Evolutionary conservation across 2,113 vertebrate species (phyloP), one percentile per base, ranked within the genome.

Genomic region (Brienomyrus longianalis): DNA sequence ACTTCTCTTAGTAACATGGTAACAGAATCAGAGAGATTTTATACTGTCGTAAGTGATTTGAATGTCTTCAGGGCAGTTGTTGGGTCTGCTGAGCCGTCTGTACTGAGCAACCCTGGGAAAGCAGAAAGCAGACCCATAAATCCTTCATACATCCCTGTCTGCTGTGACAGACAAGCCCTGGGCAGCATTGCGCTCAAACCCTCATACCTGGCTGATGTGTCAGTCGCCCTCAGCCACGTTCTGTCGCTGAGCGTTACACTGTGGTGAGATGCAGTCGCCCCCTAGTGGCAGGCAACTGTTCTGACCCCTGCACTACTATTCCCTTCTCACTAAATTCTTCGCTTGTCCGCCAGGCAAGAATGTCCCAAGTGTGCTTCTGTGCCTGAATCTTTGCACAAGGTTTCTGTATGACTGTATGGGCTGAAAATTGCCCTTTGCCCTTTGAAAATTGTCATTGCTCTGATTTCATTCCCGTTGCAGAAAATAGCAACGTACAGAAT

Each of bases 141-240:
- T 95, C 70, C n/a, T 92, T 87, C 91, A 91, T 91, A 94, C 91
- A 88, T 90, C 92, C 90, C 80, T 92, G 91, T 88, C 89, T 91
- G 89, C 89, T 92, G 83, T 95, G 93, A 95, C 91, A 92, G 94
- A 94, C 88, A 48, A 90, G 89, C 56, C 19, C 39, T 87, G 92
- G 66, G 62, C 74, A n/a, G 19, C 92, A 92, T 92, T 91, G 94
- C 90, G 91, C 84, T 90, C 43, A 90, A 90, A 90, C 51, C 86
- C 92, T 93, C 88, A 88, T 93, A 93, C 93, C 91, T 93, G 92
- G 48, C 88, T 80, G 35, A 51, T 92, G 92, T 92, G 87, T 93
- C 92, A 93, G 27, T 92, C 48, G 90, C 91, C 90, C 85, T 90
- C 66, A 87, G 39, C 52, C 62, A 35, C 70, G 31, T 47, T 89